These are phyloP conservation scores for Tetramorium bicarinatum DNA, from an alignment of 2,888 invertebrate genomes.

Conservation along the genomic window DNA sequence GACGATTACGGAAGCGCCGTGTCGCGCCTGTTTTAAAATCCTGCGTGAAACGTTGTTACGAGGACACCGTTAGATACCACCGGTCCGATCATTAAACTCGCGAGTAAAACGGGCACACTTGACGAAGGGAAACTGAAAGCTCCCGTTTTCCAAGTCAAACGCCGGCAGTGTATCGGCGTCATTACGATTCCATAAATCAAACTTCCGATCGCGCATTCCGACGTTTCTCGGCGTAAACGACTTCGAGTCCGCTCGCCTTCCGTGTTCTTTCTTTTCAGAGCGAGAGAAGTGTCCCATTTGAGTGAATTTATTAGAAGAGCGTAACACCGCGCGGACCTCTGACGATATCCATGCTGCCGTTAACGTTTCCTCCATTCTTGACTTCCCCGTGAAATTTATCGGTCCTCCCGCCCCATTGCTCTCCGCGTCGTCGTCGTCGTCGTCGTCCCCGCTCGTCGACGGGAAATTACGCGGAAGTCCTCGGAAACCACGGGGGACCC, in stretches of 20 bases:
- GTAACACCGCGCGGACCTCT: background rate
- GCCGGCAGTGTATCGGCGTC: background rate
- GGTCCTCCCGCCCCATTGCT: constrained; percentile 25
- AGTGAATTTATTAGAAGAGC: constrained; percentile 21
- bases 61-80: background rate
- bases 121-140: background rate
- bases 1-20: background rate
- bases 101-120: background rate
- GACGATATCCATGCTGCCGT: background rate
- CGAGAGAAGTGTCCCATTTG: background rate
- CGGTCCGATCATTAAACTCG: background rate
- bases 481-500: constrained; percentile 9
- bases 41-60: background rate
- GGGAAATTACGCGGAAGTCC: constrained; percentile 23
- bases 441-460: background rate
- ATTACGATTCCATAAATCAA: constrained; percentile 15
- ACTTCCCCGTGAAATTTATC: constrained; percentile 34
- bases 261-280: background rate
- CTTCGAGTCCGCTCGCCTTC: background rate
- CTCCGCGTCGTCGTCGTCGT: background rate
- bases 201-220: constrained; percentile 3
- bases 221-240: background rate
- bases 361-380: constrained; percentile 7
- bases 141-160: background rate
- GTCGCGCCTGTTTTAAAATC: constrained; percentile 12